A percentile compares a stretch with the other conserved stretches of the same genome.
These are phyloP conservation scores for Chydorus sphaericus DNA, from an alignment of 2,888 invertebrate species.

Conservation along the genomic window DNA sequence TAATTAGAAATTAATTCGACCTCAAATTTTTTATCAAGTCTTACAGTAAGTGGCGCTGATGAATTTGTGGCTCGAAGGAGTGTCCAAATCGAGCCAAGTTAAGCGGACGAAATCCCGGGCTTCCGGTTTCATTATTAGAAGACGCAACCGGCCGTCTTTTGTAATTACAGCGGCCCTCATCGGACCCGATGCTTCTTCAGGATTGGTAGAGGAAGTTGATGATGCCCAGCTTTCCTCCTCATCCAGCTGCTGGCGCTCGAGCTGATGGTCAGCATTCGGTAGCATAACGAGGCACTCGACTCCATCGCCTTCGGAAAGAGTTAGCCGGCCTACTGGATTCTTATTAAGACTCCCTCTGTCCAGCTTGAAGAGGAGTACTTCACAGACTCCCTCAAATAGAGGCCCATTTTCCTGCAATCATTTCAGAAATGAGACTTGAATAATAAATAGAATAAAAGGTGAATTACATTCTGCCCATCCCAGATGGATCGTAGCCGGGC, in stretches of 20 bases:
- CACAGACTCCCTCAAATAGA: too few species aligned
- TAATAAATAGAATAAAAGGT: too few species aligned
- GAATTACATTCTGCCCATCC: too few species aligned
- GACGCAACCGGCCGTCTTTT: slow-evolving; percentile 53
- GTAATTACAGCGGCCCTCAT: slow-evolving; percentile 49
- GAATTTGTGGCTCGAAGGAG: slow-evolving; percentile 31
- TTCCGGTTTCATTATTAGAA: slow-evolving; percentile 42
- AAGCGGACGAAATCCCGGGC: neutral
- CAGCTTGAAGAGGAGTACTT: neutral
- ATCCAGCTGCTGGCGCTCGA: neutral
- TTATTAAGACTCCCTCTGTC: too few species aligned
- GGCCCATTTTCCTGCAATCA: too few species aligned
- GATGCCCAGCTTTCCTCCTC: neutral
- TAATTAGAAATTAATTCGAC: neutral
- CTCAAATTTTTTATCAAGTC: slow-evolving; percentile 44
- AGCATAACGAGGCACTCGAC: neutral
- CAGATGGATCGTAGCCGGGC: neutral
- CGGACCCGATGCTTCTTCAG: neutral
- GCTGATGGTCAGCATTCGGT: neutral
- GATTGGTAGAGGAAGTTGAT: too few species aligned
- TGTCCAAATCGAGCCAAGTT: neutral
- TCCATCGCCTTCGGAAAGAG: neutral
- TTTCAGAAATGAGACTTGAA: too few species aligned
- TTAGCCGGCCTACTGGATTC: neutral
- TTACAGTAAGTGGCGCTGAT: slow-evolving; percentile 73